Evolutionary conservation across 2,888 invertebrate species (phyloP).

Genomic region (Congeria kusceri): DNA sequence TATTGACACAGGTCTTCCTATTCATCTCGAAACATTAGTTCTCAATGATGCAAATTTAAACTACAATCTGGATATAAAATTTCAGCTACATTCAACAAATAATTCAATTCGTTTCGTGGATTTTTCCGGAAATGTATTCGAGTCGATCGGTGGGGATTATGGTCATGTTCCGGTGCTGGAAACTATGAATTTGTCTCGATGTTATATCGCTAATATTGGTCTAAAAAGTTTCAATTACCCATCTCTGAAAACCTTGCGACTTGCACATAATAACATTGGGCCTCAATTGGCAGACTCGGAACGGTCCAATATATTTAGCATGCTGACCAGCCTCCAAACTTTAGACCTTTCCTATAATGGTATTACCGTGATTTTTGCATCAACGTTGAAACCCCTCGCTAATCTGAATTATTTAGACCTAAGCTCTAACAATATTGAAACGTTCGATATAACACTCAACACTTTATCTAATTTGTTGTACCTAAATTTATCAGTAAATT

Average conservation of each 20-base stretch:
- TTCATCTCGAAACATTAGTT: neutral
- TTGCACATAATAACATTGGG: slow-evolving; percentile 13
- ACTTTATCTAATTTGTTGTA: slow-evolving; percentile 7
- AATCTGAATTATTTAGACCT: slow-evolving; percentile 15
- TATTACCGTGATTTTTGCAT: slow-evolving; percentile 10
- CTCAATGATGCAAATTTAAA: neutral
- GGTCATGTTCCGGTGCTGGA: slow-evolving; percentile 25
- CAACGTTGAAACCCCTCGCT: slow-evolving; percentile 2
- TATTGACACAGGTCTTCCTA: no score
- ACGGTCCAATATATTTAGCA: slow-evolving; percentile 6
- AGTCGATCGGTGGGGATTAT: slow-evolving; percentile 15
- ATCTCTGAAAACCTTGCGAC: slow-evolving; percentile 23
- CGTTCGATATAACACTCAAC: neutral
- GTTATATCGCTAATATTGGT: slow-evolving; percentile 17
- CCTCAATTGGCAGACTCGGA: no score
- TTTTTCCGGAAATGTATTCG: slow-evolving; percentile 24
- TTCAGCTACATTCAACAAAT: neutral
- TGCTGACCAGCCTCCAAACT: neutral
- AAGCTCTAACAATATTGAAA: slow-evolving; percentile 36
- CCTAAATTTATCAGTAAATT: slow-evolving; percentile 15
- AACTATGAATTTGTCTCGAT: slow-evolving; percentile 35
- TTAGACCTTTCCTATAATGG: slow-evolving; percentile 26
- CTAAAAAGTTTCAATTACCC: slow-evolving; percentile 14
- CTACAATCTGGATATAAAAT: slow-evolving; percentile 9
- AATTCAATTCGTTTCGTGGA: slow-evolving; percentile 19